Evolutionary conservation across 2,797 vertebrate species (phyloP).

Genomic region (Rachycentron canadum): DNA sequence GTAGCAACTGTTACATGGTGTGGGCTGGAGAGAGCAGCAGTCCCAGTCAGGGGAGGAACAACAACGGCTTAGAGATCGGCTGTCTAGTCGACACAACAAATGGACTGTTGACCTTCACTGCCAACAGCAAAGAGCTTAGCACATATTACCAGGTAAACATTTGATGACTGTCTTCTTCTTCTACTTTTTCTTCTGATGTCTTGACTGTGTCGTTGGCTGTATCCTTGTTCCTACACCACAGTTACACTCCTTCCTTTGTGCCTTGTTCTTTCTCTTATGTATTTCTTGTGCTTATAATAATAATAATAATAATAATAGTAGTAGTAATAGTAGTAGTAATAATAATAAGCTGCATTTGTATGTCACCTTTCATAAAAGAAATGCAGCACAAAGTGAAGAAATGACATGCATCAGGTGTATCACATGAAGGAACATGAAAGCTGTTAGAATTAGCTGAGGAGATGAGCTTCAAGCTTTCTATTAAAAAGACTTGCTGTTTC

Average conservation of each 20-base stretch:
- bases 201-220: not conserved
- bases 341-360: too few relatives aligned
- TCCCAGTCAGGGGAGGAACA: constrained; percentile 93
- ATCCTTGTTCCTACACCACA: not conserved
- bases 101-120: constrained; percentile 92
- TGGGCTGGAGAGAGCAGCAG: constrained; percentile 95
- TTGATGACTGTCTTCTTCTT: not conserved
- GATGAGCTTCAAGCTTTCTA: too few relatives aligned
- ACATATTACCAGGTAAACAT: constrained; percentile 91
- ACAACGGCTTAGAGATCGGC: constrained; percentile 94
- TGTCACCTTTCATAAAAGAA: too few relatives aligned
- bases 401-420: too few relatives aligned
- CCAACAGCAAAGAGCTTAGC: constrained; percentile 95
- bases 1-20: constrained; percentile 98
- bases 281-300: not conserved
- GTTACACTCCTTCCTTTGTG: not conserved
- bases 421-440: too few relatives aligned
- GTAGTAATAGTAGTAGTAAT: too few relatives aligned
- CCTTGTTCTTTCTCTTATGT: not conserved
- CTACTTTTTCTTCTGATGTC: not conserved
- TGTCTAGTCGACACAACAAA: constrained; percentile 92
- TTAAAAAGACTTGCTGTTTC: too few relatives aligned
- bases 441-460: too few relatives aligned
- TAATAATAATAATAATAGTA: too few relatives aligned
- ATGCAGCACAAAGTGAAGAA: too few relatives aligned